Conservation (phyloP, 30 jellyfish, hydroid and myxozoan species). For the Catostylus mosaicus region DNA sequence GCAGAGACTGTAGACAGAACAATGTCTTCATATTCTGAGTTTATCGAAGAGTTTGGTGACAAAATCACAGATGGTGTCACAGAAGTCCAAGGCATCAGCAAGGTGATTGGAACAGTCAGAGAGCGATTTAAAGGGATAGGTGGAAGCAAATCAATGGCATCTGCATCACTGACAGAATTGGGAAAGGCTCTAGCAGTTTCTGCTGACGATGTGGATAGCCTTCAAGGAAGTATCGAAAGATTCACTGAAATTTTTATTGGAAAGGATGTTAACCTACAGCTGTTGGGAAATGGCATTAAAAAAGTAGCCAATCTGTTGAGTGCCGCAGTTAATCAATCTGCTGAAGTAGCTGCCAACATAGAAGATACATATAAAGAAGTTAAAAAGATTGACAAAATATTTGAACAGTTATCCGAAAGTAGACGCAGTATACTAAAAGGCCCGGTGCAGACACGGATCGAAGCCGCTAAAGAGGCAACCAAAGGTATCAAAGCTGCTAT, state of each 20-base stretch:
- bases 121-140: slow-evolving; percentile 52
- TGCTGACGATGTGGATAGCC: slow-evolving; percentile 36
- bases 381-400: slow-evolving; percentile 10
- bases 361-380: slow-evolving; percentile 56
- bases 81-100: slow-evolving; percentile 54
- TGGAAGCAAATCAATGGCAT: slow-evolving; percentile 8
- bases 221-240: slow-evolving; percentile 58
- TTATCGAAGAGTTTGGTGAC: slow-evolving; percentile 55
- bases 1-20: slow-evolving; percentile 49
- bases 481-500: slow-evolving; percentile 58
- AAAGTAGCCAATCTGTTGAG: slow-evolving; percentile 55
- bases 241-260: slow-evolving; percentile 56
- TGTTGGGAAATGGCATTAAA: slow-evolving; percentile 36
- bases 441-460: slow-evolving; percentile 69
- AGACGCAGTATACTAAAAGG: slow-evolving; percentile 46
- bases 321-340: slow-evolving; percentile 57
- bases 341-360: slow-evolving; percentile 64
- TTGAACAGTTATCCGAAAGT: slow-evolving; percentile 10
- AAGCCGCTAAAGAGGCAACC: slow-evolving; percentile 58
- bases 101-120: slow-evolving; percentile 48
- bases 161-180: slow-evolving; percentile 53
- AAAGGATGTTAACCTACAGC: slow-evolving; percentile 78
- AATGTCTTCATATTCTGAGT: slow-evolving; percentile 12
- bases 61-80: slow-evolving; percentile 58
- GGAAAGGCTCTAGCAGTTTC: slow-evolving; percentile 69